phyloP scores from a whole-genome alignment of 2,113 vertebrate genomes.

The Notarius quadriscutis region DNA sequence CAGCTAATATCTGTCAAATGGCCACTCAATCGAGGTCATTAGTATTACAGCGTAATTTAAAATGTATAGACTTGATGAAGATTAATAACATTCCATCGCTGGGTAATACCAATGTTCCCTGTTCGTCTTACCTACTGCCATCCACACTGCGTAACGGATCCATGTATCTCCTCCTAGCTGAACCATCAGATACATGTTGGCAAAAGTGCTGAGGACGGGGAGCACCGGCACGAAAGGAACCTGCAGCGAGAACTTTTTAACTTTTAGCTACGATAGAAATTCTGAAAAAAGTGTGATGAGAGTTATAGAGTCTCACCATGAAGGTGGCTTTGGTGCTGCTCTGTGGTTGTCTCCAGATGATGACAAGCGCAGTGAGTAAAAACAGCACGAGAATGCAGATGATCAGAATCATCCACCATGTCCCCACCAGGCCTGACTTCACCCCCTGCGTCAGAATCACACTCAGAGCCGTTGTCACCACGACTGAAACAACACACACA shows the following conservation, averaged over 20 bases:
- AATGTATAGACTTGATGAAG: neutral
- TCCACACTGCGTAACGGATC: conserved; percentile 81
- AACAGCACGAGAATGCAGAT: conserved; percentile 61
- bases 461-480: conserved; percentile 61
- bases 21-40: neutral
- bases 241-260: conserved; percentile 57
- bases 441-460: conserved; percentile 56
- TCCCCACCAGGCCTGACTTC: conserved; percentile 56
- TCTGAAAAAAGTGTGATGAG: neutral
- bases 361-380: conserved; percentile 60
- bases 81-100: neutral
- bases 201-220: conserved; percentile 75
- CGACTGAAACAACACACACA: conserved; percentile 54
- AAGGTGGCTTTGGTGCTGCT: conserved; percentile 73
- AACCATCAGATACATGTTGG: conserved; percentile 78
- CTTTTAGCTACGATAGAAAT: neutral
- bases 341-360: conserved; percentile 83
- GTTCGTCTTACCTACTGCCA: conserved; percentile 73
- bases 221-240: conserved; percentile 82
- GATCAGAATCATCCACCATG: conserved; percentile 72
- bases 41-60: neutral
- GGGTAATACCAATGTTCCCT: neutral
- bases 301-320: conserved; percentile 67
- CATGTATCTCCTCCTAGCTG: conserved; percentile 75
- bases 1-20: neutral